These are phyloP conservation scores for Calonectris borealis DNA, from an alignment of 2,113 vertebrate species.

Conservation along the genomic window DNA sequence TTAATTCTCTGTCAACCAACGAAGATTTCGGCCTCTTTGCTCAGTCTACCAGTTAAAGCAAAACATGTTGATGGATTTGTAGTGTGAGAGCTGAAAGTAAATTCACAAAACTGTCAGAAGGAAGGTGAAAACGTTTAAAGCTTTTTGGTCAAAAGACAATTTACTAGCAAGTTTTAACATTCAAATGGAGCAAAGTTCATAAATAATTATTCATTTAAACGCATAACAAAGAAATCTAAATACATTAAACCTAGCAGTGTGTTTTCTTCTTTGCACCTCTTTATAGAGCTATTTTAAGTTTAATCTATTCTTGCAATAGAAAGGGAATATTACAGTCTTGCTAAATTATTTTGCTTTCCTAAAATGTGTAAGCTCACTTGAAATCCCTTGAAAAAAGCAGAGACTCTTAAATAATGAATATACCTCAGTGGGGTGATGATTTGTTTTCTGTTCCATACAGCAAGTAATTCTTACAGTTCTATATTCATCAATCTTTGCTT, in stretches of 20 bases:
- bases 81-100: background rate
- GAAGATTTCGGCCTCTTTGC: background rate
- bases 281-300: background rate
- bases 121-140: background rate
- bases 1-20: background rate
- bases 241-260: background rate
- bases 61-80: background rate
- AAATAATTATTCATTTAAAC: background rate
- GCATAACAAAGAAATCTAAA: background rate
- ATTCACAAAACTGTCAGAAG: background rate
- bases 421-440: background rate
- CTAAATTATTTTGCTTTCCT: background rate
- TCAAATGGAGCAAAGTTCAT: background rate
- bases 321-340: background rate
- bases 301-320: background rate
- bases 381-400: background rate
- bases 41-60: background rate
- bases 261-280: background rate
- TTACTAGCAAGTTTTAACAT: background rate
- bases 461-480: background rate
- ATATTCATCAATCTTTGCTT: background rate
- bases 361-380: background rate
- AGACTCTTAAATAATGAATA: background rate
- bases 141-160: background rate
- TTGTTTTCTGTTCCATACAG: background rate